Conservation (phyloP, 2,888 invertebrate species). For the Biston betularia region DNA sequence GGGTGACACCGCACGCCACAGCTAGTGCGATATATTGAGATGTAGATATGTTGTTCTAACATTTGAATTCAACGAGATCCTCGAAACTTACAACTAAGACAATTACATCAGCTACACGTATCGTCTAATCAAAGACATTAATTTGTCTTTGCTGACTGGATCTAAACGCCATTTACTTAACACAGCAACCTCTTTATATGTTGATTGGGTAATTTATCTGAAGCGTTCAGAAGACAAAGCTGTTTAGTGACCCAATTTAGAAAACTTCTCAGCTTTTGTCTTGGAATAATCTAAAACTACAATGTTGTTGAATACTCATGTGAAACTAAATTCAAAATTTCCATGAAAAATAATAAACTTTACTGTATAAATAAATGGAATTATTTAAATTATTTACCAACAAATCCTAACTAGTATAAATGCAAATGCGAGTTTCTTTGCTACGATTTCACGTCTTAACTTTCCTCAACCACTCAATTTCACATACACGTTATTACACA, state of each 20-base stretch:
- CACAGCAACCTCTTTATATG: constrained; percentile 73
- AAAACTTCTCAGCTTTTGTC: constrained; percentile 40
- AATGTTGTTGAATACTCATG: constrained; percentile 24
- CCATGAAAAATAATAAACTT: constrained; percentile 9
- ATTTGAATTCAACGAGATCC: constrained; percentile 7
- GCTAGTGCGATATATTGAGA: no score
- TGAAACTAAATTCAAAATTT: constrained; percentile 22
- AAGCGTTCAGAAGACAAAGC: constrained; percentile 61
- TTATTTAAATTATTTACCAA: not conserved
- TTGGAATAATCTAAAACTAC: constrained; percentile 29
- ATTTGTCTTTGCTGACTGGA: constrained; percentile 68
- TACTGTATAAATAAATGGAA: not conserved
- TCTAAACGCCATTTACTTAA: constrained; percentile 66
- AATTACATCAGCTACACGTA: constrained; percentile 49
- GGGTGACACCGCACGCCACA: no score
- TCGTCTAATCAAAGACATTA: constrained; percentile 67
- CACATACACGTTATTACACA: no score
- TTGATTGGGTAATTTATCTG: constrained; percentile 75
- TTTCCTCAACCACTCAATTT: no score
- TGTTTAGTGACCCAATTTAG: constrained; percentile 59
- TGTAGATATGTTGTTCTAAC: not conserved
- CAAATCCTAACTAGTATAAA: not conserved
- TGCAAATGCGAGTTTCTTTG: no score
- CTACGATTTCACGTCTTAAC: no score
- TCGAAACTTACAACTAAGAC: constrained; percentile 54